Evolutionary conservation across 2,797 vertebrate species (phyloP).

Genomic region (Scyliorhinus canicula): DNA sequence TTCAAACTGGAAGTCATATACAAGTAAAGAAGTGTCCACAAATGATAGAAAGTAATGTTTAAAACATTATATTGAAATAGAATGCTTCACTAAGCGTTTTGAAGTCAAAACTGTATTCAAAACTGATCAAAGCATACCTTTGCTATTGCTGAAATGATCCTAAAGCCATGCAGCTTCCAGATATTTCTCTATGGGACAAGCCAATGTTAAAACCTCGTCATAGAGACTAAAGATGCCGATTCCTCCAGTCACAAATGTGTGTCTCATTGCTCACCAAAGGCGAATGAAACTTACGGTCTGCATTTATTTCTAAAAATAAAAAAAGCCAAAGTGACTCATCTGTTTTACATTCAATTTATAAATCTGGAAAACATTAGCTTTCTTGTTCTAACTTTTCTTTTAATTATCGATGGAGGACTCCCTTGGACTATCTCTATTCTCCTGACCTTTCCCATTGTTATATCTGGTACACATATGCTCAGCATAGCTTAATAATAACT

Average conservation of each 20-base stretch:
- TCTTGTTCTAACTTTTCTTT: constrained; percentile 4
- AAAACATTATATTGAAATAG: neutral
- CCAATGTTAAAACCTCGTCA: neutral
- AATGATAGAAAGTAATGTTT: neutral
- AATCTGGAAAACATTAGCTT: constrained; percentile 27
- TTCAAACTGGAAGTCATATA: neutral
- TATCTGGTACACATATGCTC: constrained; percentile 20
- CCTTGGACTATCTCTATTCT: constrained; percentile 3
- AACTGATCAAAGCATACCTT: neutral
- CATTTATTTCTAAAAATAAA: constrained; percentile 17
- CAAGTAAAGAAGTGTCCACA: neutral
- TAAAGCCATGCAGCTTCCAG: neutral
- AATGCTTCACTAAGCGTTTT: neutral
- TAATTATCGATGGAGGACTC: constrained; percentile 13
- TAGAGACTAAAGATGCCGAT: constrained; percentile 11
- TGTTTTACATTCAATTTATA: neutral
- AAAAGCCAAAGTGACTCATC: neutral
- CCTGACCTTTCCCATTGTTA: neutral
- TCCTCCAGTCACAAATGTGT: neutral
- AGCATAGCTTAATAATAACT: neutral
- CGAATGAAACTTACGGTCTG: neutral
- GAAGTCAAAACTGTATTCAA: neutral
- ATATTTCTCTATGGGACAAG: neutral
- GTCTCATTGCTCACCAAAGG: constrained; percentile 4
- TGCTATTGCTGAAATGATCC: neutral